Conservation (phyloP, 2,888 invertebrate species). For the Entomobrya multifasciata region DNA sequence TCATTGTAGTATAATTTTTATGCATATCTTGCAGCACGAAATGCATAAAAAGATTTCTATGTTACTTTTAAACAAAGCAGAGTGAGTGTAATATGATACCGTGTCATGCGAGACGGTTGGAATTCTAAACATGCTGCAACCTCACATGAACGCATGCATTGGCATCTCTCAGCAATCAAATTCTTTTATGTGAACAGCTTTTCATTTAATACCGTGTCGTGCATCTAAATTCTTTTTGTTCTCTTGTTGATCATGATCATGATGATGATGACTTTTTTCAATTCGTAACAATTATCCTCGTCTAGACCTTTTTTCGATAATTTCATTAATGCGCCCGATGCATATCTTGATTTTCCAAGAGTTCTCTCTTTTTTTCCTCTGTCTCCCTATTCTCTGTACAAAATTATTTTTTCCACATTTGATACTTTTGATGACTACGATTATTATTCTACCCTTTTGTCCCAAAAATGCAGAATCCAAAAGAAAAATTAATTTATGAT, state of each 20-base stretch:
- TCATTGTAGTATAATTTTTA: neutral
- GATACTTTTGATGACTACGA: conserved; percentile 8
- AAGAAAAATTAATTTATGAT: neutral
- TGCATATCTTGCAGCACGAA: conserved; percentile 18
- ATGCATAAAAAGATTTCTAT: neutral
- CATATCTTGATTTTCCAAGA: neutral
- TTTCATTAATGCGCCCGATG: conserved; percentile 35
- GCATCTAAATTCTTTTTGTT: too few species aligned
- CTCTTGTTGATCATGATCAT: neutral
- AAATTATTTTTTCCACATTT: neutral
- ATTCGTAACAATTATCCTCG: conserved; percentile 40
- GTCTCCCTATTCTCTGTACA: neutral
- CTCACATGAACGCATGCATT: neutral
- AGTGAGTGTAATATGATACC: conserved; percentile 44
- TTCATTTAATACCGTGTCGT: too few species aligned
- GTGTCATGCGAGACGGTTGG: conserved; percentile 57
- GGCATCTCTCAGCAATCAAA: conserved; percentile 29
- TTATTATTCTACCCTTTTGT: neutral
- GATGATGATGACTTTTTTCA: conserved; percentile 29
- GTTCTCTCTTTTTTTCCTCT: too few species aligned
- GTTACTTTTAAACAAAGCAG: neutral
- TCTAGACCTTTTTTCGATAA: conserved; percentile 38
- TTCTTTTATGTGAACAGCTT: neutral
- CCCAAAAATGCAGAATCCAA: neutral
- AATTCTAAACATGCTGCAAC: conserved; percentile 53